Conservation (phyloP, 2,888 invertebrate genomes). For the Bembecia ichneumoniformis region DNA sequence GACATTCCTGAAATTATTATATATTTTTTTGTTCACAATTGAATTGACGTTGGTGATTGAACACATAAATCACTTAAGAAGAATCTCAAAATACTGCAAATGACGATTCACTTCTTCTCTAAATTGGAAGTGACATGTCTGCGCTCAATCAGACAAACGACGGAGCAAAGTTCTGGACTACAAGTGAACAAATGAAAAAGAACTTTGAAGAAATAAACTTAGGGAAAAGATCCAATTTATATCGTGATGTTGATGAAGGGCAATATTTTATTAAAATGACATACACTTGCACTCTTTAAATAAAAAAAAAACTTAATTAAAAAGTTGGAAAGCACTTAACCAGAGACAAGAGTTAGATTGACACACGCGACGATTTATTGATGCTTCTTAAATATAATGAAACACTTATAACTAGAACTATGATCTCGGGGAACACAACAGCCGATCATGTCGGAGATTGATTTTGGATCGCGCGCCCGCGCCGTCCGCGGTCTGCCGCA, state of each 20-base stretch:
- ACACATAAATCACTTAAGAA: conserved; percentile 25
- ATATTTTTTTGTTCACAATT: conserved; percentile 12
- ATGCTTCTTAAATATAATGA: background rate
- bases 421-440: conserved; percentile 36
- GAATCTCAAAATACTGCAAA: conserved; percentile 26
- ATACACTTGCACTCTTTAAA: background rate
- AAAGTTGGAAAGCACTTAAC: conserved; percentile 1
- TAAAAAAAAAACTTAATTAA: background rate
- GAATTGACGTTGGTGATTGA: conserved; percentile 21
- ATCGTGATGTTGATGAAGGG: background rate
- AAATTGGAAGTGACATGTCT: conserved; percentile 41
- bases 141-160: conserved; percentile 32
- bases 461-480: conserved; percentile 66
- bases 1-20: no score
- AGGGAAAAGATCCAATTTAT: background rate
- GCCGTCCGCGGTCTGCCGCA: conserved; percentile 67
- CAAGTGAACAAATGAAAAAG: conserved; percentile 19
- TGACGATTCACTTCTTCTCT: conserved; percentile 34
- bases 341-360: conserved; percentile 20
- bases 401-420: background rate
- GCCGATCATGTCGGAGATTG: conserved; percentile 47
- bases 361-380: conserved; percentile 19
- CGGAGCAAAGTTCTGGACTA: conserved; percentile 23
- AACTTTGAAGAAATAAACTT: conserved; percentile 5
- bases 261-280: background rate